Conservation (phyloP, 2,797 vertebrate genomes). For the Acanthurus tractus region DNA sequence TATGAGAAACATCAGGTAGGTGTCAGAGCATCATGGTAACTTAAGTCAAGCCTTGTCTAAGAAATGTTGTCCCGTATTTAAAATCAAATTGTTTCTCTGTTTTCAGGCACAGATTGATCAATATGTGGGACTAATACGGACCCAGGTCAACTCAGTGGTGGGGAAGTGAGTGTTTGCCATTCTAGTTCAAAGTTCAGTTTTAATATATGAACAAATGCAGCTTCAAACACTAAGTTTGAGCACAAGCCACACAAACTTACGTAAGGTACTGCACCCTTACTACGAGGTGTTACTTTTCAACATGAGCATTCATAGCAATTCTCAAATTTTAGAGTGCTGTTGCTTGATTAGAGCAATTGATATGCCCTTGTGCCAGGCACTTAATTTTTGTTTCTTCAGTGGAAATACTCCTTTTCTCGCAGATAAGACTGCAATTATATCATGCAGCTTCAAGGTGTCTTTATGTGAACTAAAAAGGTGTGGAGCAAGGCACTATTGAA, state of each 20-base stretch:
- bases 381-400: not conserved
- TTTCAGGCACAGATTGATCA: constrained; percentile 97
- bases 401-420: not conserved
- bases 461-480: not conserved
- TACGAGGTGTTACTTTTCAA: not conserved
- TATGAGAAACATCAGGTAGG: constrained; percentile 99
- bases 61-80: not conserved
- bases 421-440: not conserved
- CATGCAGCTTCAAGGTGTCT: not conserved
- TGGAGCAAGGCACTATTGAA: not conserved
- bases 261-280: not conserved
- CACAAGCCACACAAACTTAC: not conserved
- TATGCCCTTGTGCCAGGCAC: constrained; percentile 8
- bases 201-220: not conserved
- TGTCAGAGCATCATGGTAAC: not conserved
- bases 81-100: constrained; percentile 19
- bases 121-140: constrained; percentile 96
- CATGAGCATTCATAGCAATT: not conserved
- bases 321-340: not conserved
- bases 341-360: not conserved
- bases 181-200: constrained; percentile 11
- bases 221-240: not conserved
- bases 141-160: constrained; percentile 96
- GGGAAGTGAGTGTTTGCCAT: constrained; percentile 91
- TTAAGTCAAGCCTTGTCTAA: not conserved